phyloP scores from a whole-genome alignment of 2,797 vertebrate species.

The Pitangus sulphuratus region DNA sequence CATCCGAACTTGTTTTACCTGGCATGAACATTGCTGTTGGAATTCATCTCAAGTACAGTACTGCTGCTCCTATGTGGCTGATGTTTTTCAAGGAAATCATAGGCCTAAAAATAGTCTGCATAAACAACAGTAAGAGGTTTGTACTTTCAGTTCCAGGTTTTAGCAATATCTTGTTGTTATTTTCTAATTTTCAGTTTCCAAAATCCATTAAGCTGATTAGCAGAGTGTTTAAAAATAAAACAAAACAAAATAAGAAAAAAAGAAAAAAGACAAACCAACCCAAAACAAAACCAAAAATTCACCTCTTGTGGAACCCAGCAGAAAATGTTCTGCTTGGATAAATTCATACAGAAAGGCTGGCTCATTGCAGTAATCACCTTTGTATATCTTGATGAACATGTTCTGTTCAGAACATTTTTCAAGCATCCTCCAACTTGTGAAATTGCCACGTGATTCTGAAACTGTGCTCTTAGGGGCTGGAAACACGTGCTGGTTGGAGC shows the following conservation, averaged over 20 bases:
- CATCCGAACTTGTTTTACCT: constrained; percentile 58
- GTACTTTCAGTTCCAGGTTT: constrained; percentile 71
- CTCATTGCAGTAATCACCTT: background rate
- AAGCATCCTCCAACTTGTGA: background rate
- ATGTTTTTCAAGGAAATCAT: constrained; percentile 76
- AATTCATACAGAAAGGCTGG: background rate
- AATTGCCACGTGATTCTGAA: background rate
- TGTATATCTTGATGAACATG: background rate
- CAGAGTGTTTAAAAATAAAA: constrained; percentile 24
- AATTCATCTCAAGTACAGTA: constrained; percentile 58
- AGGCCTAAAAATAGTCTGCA: constrained; percentile 74
- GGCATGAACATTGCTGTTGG: constrained; percentile 26
- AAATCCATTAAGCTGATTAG: constrained; percentile 59
- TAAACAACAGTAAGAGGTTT: constrained; percentile 73
- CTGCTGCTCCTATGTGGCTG: constrained; percentile 54
- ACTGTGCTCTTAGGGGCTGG: background rate
- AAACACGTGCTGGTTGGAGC: background rate
- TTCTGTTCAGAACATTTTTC: background rate
- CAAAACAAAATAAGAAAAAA: background rate
- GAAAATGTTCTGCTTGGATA: background rate
- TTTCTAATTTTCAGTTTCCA: constrained; percentile 62
- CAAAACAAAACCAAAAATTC: background rate
- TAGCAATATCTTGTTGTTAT: constrained; percentile 64
- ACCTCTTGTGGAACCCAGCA: background rate
- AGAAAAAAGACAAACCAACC: background rate